phyloP scores from a whole-genome alignment of 2,797 vertebrate genomes.

The Florisuga fusca region DNA sequence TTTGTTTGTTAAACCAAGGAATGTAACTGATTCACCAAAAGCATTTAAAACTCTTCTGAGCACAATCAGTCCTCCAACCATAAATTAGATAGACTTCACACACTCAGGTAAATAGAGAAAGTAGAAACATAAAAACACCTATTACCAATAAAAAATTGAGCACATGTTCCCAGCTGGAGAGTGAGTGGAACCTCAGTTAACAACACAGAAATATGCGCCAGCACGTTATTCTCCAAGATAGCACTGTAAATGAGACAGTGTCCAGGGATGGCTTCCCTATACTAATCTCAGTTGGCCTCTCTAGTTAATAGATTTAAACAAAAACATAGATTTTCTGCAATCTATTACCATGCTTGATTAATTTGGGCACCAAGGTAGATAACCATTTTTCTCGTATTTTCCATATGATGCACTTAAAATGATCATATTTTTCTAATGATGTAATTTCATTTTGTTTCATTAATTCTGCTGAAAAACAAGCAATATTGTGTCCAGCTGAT shows the following conservation, averaged over 20 bases:
- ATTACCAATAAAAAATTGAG: conserved; percentile 48
- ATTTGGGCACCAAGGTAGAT: neutral
- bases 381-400: conserved; percentile 43
- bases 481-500: neutral
- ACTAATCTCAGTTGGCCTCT: conserved; percentile 63
- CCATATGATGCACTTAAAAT: conserved; percentile 13
- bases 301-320: conserved; percentile 59
- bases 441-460: conserved; percentile 46
- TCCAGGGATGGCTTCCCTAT: conserved; percentile 40
- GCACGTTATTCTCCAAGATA: conserved; percentile 63
- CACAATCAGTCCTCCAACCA: conserved; percentile 31
- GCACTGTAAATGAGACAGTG: conserved; percentile 62
- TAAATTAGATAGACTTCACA: conserved; percentile 39
- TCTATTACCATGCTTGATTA: conserved; percentile 50
- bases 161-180: conserved; percentile 49
- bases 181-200: conserved; percentile 67
- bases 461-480: conserved; percentile 49
- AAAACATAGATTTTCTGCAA: conserved; percentile 56
- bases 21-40: neutral
- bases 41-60: conserved; percentile 35
- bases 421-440: conserved; percentile 12
- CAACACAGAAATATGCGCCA: conserved; percentile 65
- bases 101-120: conserved; percentile 67
- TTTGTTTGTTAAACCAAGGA: neutral
- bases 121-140: conserved; percentile 19